Evolutionary conservation across 2,797 vertebrate genomes (phyloP).

Genomic region (Macroramphosus scolopax): DNA sequence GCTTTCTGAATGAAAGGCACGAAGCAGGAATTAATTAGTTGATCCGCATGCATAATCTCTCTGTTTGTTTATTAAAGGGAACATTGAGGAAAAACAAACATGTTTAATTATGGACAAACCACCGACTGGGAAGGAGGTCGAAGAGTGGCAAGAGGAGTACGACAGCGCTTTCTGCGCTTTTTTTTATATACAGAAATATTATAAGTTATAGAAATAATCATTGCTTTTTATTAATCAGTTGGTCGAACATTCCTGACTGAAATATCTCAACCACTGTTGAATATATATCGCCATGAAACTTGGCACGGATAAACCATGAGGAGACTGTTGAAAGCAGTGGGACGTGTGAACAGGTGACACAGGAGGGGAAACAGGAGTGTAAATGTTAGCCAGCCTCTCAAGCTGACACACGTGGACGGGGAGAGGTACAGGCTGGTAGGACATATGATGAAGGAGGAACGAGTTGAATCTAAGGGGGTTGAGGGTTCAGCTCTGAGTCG

Average conservation of each 20-base stretch:
- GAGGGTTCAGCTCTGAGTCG: slow-evolving; percentile 29
- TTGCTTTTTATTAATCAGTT: too few species aligned
- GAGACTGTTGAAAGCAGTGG: background rate
- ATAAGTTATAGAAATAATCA: too few species aligned
- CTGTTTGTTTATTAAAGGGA: background rate
- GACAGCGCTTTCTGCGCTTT: too few species aligned
- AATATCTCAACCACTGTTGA: too few species aligned
- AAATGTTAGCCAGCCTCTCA: too few species aligned
- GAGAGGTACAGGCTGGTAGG: slow-evolving; percentile 33
- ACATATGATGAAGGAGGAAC: slow-evolving; percentile 11
- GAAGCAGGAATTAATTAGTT: slow-evolving; percentile 1
- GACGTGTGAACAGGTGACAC: background rate
- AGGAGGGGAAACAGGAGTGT: too few species aligned
- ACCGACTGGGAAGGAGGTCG: background rate
- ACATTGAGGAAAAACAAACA: slow-evolving; percentile 3
- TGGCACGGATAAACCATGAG: too few species aligned
- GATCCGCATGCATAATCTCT: slow-evolving; percentile 15
- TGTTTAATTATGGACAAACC: background rate
- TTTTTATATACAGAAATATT: too few species aligned
- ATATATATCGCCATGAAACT: too few species aligned
- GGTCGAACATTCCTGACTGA: too few species aligned
- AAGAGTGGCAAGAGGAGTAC: too few species aligned
- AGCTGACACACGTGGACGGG: too few species aligned
- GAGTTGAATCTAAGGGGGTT: slow-evolving; percentile 1
- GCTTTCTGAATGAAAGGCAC: background rate